Evolutionary conservation across 2,888 invertebrate genomes (phyloP).

Genomic region (Drosophila ezoana): DNA sequence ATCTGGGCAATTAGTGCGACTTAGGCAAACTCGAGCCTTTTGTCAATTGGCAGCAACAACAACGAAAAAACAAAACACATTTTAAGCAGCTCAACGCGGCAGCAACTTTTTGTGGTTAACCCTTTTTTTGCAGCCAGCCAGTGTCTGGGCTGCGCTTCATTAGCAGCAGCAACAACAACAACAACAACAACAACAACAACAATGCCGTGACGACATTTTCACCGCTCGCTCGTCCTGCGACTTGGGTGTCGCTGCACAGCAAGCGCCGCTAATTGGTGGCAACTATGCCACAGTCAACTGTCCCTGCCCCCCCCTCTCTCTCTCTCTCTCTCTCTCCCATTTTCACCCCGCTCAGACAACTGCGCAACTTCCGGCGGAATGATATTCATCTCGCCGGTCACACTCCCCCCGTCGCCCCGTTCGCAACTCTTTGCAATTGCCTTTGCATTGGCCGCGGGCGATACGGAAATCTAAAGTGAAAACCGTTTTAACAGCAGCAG

Average conservation of each 20-base stretch:
- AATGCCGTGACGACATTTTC: constrained; percentile 60
- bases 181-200: constrained; percentile 27
- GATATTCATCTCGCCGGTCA: constrained; percentile 53
- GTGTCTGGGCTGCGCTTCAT: constrained; percentile 32
- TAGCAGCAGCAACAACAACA: constrained; percentile 20
- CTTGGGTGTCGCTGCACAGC: constrained; percentile 67
- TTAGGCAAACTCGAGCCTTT: constrained; percentile 35
- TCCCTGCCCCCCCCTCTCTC: no score
- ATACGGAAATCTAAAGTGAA: constrained; percentile 79
- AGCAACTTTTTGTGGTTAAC: constrained; percentile 59
- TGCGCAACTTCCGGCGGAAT: constrained; percentile 77
- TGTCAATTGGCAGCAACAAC: constrained; percentile 21
- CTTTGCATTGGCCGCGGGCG: constrained; percentile 41
- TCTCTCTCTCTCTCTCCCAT: no score
- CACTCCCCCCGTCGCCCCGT: neutral
- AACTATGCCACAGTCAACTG: constrained; percentile 44
- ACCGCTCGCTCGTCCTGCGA: constrained; percentile 27
- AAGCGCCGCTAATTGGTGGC: constrained; percentile 75
- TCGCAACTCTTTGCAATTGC: constrained; percentile 23
- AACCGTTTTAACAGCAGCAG: constrained; percentile 78
- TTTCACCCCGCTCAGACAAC: neutral
- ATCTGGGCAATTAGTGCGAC: constrained; percentile 68
- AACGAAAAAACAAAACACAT: constrained; percentile 13
- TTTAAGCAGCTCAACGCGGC: constrained; percentile 55
- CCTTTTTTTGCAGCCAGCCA: constrained; percentile 20